phyloP scores from a whole-genome alignment of 23 tunicate species.

The Halocynthia aurantium region DNA sequence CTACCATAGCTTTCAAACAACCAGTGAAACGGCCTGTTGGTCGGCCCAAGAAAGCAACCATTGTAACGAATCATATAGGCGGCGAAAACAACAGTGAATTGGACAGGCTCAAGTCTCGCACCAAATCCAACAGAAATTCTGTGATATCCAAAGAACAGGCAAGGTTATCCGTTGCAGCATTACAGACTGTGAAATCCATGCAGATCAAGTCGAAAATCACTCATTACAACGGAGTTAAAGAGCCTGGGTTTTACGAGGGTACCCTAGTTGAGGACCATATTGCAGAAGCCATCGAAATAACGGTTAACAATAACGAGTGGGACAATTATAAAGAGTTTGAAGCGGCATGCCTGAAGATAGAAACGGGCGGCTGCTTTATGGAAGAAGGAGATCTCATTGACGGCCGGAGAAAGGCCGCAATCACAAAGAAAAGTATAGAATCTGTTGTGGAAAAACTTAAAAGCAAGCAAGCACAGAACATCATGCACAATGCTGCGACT shows the following conservation, averaged over 20 bases:
- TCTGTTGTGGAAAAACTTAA: conserved; percentile 76
- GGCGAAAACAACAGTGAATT: too few species aligned
- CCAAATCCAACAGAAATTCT: background rate
- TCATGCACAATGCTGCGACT: background rate
- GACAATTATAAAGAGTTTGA: conserved; percentile 12
- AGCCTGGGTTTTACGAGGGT: conserved; percentile 28
- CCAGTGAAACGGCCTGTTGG: too few species aligned
- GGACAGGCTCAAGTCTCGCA: background rate
- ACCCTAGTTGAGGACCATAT: conserved; percentile 23
- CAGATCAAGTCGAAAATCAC: conserved; percentile 1
- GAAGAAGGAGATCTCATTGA: conserved; percentile 1
- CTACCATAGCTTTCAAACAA: too few species aligned
- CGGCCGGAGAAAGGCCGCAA: background rate
- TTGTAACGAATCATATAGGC: too few species aligned
- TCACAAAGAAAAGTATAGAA: conserved; percentile 61
- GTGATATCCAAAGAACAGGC: conserved; percentile 18
- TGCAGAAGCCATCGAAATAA: conserved; percentile 23
- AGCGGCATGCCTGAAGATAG: conserved; percentile 9
- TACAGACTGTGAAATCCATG: conserved; percentile 16
- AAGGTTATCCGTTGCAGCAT: conserved; percentile 15
- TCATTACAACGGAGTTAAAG: background rate
- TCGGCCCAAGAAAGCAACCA: too few species aligned
- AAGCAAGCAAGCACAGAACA: conserved; percentile 35
- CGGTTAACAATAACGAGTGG: conserved; percentile 28
- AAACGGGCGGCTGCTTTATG: background rate